phyloP scores from a whole-genome alignment of 2,113 vertebrate genomes.

The Corydoras maculifer region DNA sequence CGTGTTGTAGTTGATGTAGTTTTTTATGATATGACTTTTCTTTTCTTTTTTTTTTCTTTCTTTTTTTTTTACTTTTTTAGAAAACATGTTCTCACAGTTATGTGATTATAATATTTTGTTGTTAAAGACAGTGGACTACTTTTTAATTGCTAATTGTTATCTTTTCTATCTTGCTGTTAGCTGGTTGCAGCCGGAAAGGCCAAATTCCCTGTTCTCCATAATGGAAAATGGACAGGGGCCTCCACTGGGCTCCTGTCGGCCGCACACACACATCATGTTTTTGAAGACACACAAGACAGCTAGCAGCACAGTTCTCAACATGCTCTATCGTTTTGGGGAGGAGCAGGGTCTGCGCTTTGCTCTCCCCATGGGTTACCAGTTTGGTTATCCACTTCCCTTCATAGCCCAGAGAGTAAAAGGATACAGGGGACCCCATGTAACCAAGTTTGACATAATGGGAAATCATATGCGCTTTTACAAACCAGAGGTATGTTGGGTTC shows the following conservation, averaged over 20 bases:
- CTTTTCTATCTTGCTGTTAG: conserved; percentile 13
- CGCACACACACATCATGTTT: conserved; percentile 76
- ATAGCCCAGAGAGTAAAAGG: conserved; percentile 78
- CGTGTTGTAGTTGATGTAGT: background rate
- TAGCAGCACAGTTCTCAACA: conserved; percentile 85
- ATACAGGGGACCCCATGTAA: conserved; percentile 56
- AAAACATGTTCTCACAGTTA: background rate
- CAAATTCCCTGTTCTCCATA: conserved; percentile 52
- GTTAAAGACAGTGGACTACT: background rate
- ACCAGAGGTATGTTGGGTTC: conserved; percentile 66
- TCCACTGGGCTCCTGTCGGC: conserved; percentile 65
- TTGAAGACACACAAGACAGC: conserved; percentile 91
- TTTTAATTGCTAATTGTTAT: background rate
- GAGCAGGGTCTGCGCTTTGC: conserved; percentile 70
- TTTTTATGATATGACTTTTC: background rate
- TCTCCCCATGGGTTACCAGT: conserved; percentile 80
- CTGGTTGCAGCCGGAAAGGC: conserved; percentile 54
- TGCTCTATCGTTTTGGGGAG: conserved; percentile 86
- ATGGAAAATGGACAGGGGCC: conserved; percentile 53
- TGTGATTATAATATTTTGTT: background rate
- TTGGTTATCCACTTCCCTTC: conserved; percentile 81
- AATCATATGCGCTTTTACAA: conserved; percentile 87
- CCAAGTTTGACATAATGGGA: conserved; percentile 78
- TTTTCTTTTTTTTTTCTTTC: no score
- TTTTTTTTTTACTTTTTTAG: no score